phyloP scores from a whole-genome alignment of 2,113 vertebrate species.

The Odontesthes bonariensis region DNA sequence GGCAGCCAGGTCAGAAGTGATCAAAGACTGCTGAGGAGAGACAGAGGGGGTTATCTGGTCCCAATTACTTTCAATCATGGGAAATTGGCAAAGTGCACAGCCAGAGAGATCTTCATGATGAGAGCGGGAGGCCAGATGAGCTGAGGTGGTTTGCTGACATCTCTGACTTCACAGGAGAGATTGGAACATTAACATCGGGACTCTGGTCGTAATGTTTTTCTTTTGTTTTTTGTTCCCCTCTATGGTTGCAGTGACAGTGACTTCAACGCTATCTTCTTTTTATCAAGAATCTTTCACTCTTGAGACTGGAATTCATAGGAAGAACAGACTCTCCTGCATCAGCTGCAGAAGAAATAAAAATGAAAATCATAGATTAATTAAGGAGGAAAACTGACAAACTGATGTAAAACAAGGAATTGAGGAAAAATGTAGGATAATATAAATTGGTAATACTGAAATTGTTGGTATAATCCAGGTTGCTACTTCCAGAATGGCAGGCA shows the following conservation, averaged over 20 bases:
- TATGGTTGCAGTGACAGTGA: conserved; percentile 4
- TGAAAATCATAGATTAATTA: no score
- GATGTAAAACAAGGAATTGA: no score
- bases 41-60: conserved; percentile 74
- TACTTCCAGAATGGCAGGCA: no score
- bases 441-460: no score
- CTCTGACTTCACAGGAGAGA: conserved; percentile 56
- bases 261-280: conserved; percentile 4
- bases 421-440: no score
- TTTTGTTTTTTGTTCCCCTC: background rate
- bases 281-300: background rate
- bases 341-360: no score
- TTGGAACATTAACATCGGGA: conserved; percentile 29
- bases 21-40: conserved; percentile 67
- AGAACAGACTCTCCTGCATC: background rate
- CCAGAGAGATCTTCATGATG: conserved; percentile 68
- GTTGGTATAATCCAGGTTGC: no score
- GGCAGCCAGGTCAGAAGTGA: conserved; percentile 73
- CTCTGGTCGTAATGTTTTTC: background rate
- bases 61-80: conserved; percentile 80
- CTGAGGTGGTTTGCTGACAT: conserved; percentile 66
- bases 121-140: conserved; percentile 73
- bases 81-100: conserved; percentile 77
- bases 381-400: no score
- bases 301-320: background rate